phyloP scores from a whole-genome alignment of 1,140 invertebrate species.

The Atta colombica region DNA sequence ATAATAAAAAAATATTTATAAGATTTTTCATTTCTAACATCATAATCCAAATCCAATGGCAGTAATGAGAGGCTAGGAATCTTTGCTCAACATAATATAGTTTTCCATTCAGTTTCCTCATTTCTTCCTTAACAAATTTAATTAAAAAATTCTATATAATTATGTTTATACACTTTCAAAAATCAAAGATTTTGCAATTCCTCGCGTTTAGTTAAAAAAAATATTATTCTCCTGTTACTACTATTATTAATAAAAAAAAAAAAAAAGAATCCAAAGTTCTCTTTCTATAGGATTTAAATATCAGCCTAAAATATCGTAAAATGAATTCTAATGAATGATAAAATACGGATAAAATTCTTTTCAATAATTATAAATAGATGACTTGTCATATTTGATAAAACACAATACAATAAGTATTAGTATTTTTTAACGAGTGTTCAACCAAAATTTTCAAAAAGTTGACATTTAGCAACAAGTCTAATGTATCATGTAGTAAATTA shows the following conservation, averaged over 20 bases:
- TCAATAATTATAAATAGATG: conserved; percentile 9
- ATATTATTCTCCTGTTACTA: not conserved
- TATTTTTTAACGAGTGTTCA: not conserved
- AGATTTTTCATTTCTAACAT: conserved; percentile 25
- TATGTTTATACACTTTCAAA: not conserved
- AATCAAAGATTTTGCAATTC: not conserved
- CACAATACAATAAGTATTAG: not conserved
- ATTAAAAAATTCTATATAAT: conserved; percentile 18
- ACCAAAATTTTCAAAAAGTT: not conserved
- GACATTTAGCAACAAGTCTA: not conserved
- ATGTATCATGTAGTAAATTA: not conserved
- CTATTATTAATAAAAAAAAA: conserved; percentile 1
- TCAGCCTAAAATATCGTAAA: not conserved
- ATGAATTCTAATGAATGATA: not conserved
- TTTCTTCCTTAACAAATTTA: not conserved
- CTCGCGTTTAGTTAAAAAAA: not conserved
- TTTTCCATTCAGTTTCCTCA: not conserved
- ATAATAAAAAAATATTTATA: not conserved
- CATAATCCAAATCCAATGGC: conserved; percentile 35
- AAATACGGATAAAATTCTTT: not conserved
- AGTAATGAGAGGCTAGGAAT: not conserved
- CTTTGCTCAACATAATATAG: conserved; percentile 9
- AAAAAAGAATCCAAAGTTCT: not conserved
- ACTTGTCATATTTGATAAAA: not conserved
- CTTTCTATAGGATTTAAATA: not conserved